phyloP scores from a whole-genome alignment of 1,140 invertebrate genomes.

The Ceratina australensis region DNA sequence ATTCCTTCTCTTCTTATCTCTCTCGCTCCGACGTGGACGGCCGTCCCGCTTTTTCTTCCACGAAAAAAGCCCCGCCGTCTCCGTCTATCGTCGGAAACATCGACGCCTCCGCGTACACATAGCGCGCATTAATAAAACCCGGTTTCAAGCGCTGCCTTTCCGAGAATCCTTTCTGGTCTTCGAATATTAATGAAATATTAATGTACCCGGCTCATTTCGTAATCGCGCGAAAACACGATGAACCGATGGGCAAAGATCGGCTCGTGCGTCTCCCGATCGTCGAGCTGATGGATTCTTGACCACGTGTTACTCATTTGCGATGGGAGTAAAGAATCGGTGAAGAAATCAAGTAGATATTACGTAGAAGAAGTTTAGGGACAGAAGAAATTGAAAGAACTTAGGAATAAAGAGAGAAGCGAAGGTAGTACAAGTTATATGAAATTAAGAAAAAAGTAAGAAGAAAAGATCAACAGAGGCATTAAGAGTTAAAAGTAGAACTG shows the following conservation, averaged over 20 bases:
- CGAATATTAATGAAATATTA: slow-evolving; percentile 51
- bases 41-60: background rate
- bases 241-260: slow-evolving; percentile 43
- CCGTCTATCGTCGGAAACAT: slow-evolving; percentile 7
- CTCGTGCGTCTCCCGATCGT: background rate
- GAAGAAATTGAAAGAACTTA: too few species aligned
- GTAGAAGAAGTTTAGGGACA: too few species aligned
- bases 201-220: slow-evolving; percentile 39
- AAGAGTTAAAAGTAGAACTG: too few species aligned
- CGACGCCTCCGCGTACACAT: slow-evolving; percentile 41
- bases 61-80: background rate
- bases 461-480: too few species aligned
- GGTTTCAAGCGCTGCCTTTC: slow-evolving; percentile 19
- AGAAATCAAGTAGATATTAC: too few species aligned
- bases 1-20: slow-evolving; percentile 36
- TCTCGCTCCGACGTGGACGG: background rate
- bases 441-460: too few species aligned
- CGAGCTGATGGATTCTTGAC: too few species aligned
- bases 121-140: slow-evolving; percentile 25
- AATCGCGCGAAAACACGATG: slow-evolving; percentile 47
- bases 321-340: too few species aligned
- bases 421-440: too few species aligned
- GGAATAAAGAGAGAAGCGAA: too few species aligned
- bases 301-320: too few species aligned
- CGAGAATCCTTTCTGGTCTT: slow-evolving; percentile 17